Conservation (phyloP, 2,888 invertebrate genomes). For the Agrochola circellaris region DNA sequence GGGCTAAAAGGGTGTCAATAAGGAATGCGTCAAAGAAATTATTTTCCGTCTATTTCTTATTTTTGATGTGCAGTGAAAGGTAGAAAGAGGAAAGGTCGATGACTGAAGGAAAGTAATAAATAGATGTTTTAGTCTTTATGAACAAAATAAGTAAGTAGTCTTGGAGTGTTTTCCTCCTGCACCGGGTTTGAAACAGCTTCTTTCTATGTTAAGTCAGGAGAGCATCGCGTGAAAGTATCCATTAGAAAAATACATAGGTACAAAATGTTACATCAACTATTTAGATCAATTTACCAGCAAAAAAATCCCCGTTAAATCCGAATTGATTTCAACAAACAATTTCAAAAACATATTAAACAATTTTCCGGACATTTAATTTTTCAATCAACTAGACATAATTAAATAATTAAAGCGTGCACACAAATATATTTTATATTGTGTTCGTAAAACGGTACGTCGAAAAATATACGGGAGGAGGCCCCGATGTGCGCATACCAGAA, state of each 20-base stretch:
- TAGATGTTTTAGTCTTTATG: background rate
- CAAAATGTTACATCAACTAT: too few species aligned
- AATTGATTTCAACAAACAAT: background rate
- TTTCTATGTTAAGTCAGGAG: background rate
- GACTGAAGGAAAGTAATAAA: background rate
- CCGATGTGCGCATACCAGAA: slow-evolving; percentile 74
- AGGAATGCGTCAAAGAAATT: slow-evolving; percentile 45
- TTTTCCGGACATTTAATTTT: slow-evolving; percentile 28
- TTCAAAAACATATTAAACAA: slow-evolving; percentile 8
- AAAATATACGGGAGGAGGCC: slow-evolving; percentile 27
- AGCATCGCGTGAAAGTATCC: background rate
- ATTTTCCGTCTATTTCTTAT: slow-evolving; percentile 44
- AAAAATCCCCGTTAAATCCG: background rate
- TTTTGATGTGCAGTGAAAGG: slow-evolving; percentile 24
- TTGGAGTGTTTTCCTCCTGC: too few species aligned
- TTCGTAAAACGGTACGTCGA: slow-evolving; percentile 23
- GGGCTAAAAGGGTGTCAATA: slow-evolving; percentile 64
- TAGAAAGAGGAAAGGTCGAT: background rate
- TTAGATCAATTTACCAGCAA: background rate
- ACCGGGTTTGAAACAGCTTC: too few species aligned
- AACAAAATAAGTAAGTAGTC: background rate
- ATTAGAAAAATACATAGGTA: background rate
- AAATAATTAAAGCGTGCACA: slow-evolving; percentile 46
- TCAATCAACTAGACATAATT: slow-evolving; percentile 47
- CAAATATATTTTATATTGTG: slow-evolving; percentile 46